Base-by-base conservation (phyloP, 2,888 invertebrate species). In the Agrotis puta region DNA sequence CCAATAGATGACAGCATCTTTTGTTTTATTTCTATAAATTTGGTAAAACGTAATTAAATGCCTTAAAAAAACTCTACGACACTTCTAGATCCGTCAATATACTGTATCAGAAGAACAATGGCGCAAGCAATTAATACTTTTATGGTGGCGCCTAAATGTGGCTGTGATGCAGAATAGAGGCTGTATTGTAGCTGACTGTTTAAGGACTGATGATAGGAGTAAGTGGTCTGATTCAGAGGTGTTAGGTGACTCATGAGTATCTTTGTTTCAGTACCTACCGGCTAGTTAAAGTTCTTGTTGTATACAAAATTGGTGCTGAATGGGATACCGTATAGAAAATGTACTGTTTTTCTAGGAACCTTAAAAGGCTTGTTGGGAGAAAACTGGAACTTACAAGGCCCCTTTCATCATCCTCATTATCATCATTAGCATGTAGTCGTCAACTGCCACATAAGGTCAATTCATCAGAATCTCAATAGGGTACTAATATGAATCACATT, bases 121-220 rank as follows among this genome's bases (percentile, higher is more conserved):
- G 90, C 83, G 81, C 87, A 75, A 22, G 88, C 90, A 92, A 94
- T 94, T 94, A 94, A 88, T 84, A 92, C 94, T 94, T 94, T 93
- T 94, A 94, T 93, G 93, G 91, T 82, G 92, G 89, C 92, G 90
- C 92, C 93, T 94, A 92, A 92, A 92, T 88, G 88, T 75, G 84
- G 90, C 85, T 88, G 88, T 91, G 91, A 92, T 88, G 58, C 24
- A 45, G 56, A 57, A 56, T 16, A 82, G 70, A 69, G 70, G 64
- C 72, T 81, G 82, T 83, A 83, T 85, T 86, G 74, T 79, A 67
- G 56, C 74, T 77, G 70, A 74, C 85, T 87, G 81, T 84, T 77
- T 87, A 88, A 82, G 89, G 90, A 77, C 72, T 87, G 87, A 88
- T 86, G 83, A 78, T 79, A 79, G 78, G 82, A 88, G 85, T 88